Conservation (phyloP, 2,888 invertebrate genomes). For the Himalopsyche japonica region DNA sequence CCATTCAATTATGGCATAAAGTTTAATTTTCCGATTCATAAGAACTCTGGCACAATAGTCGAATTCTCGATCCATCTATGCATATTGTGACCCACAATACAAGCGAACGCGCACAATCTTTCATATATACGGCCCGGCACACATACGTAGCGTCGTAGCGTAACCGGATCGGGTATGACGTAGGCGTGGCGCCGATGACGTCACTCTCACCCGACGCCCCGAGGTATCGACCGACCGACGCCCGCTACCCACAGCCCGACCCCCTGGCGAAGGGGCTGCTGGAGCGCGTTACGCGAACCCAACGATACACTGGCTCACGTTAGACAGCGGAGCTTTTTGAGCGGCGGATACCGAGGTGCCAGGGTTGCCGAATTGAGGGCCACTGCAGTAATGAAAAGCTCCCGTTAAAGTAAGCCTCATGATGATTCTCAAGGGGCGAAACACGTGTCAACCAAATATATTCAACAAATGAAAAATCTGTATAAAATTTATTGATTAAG, state of each 20-base stretch:
- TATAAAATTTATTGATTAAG: too few relatives aligned
- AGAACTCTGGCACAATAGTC: not conserved
- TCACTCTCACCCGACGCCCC: slow-evolving; percentile 22
- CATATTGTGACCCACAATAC: slow-evolving; percentile 1
- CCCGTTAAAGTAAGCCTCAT: too few relatives aligned
- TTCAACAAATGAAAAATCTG: too few relatives aligned
- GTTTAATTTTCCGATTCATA: not conserved
- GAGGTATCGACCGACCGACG: slow-evolving; percentile 26
- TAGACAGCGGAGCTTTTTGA: not conserved
- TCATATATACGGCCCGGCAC: not conserved
- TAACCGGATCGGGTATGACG: slow-evolving; percentile 23
- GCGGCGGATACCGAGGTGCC: not conserved
- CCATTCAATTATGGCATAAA: too few relatives aligned
- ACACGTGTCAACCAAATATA: too few relatives aligned
- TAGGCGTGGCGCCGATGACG: slow-evolving; percentile 34
- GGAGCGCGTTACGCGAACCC: not conserved
- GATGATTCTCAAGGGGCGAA: too few relatives aligned
- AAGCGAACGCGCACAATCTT: not conserved
- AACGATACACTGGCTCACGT: not conserved
- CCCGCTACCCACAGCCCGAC: not conserved
- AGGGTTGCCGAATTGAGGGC: not conserved
- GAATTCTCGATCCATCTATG: not conserved
- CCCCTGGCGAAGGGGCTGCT: not conserved
- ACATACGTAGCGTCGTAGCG: not conserved
- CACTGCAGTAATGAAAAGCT: too few relatives aligned